Conservation (phyloP, 1,140 invertebrate species). For the Triops longicaudatus region DNA sequence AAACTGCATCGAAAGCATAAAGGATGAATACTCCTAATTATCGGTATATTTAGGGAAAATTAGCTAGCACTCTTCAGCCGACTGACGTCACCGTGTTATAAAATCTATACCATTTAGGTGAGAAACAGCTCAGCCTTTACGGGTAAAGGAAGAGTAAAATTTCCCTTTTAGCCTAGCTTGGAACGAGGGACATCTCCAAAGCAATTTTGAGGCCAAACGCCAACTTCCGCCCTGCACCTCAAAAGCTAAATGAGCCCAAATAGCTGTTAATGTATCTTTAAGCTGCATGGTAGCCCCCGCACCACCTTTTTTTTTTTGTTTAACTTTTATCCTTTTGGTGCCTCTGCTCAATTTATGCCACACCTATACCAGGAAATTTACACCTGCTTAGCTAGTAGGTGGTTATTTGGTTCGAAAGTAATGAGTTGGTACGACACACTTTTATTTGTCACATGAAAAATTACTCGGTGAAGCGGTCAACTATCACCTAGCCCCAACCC, state of each 20-base stretch:
- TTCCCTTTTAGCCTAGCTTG: not conserved
- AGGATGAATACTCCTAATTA: not conserved
- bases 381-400: not conserved
- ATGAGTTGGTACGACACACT: not conserved
- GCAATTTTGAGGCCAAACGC: slow-evolving; percentile 14
- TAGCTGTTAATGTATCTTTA: not conserved
- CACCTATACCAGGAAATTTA: not conserved
- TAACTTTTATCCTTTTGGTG: not conserved
- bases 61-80: too few relatives aligned
- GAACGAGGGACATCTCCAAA: not conserved
- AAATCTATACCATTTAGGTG: too few relatives aligned
- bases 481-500: too few relatives aligned
- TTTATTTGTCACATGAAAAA: too few relatives aligned
- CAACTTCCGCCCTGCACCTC: slow-evolving; percentile 1
- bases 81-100: too few relatives aligned
- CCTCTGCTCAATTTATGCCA: not conserved
- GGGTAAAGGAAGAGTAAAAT: not conserved
- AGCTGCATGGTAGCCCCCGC: not conserved
- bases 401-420: not conserved
- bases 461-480: too few relatives aligned
- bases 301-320: not conserved
- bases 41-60: too few relatives aligned
- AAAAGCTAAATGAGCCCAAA: not conserved
- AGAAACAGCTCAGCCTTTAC: not conserved
- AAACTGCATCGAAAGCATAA: not conserved